Percentiles rank a stretch among this genome's conserved stretches.
These are phyloP conservation scores for Mythimna albipuncta DNA, from an alignment of 2,888 invertebrate species.

Conservation along the genomic window DNA sequence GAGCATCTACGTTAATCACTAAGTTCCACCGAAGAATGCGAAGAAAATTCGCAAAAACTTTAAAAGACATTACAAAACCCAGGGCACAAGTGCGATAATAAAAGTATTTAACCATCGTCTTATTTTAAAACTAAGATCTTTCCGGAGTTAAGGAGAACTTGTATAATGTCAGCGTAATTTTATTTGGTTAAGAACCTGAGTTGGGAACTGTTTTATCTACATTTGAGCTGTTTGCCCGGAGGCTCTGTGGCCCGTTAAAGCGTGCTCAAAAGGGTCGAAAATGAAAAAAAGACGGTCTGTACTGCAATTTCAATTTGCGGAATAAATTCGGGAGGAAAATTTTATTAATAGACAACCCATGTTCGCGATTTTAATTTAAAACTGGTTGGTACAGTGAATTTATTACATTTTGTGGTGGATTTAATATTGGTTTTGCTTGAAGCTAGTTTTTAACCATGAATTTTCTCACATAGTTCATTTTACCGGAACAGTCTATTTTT, in stretches of 20 bases:
- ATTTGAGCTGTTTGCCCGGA: conserved; percentile 52
- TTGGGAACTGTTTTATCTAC: conserved; percentile 57
- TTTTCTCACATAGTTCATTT: background rate
- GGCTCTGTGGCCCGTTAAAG: conserved; percentile 31
- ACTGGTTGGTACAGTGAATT: background rate
- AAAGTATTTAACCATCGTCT: conserved; percentile 35
- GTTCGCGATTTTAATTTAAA: conserved; percentile 38
- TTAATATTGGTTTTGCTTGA: background rate
- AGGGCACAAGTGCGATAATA: conserved; percentile 7
- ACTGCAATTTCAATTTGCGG: conserved; percentile 32
- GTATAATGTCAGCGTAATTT: conserved; percentile 43
- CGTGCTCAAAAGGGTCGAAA: conserved; percentile 44
- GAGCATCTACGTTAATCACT: background rate
- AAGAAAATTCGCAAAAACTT: conserved; percentile 16
- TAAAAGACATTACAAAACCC: conserved; percentile 15
- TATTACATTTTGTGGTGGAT: background rate
- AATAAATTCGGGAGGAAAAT: conserved; percentile 35
- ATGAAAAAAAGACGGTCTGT: conserved; percentile 27
- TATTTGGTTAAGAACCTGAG: conserved; percentile 53
- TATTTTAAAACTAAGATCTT: conserved; percentile 45
- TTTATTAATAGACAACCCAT: conserved; percentile 24
- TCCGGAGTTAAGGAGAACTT: conserved; percentile 33
- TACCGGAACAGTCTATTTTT: no score
- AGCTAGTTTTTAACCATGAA: background rate
- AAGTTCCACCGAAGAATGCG: background rate